Conservation (phyloP, 2,888 invertebrate species). For the Galeopsomyia nigrocyanea region DNA sequence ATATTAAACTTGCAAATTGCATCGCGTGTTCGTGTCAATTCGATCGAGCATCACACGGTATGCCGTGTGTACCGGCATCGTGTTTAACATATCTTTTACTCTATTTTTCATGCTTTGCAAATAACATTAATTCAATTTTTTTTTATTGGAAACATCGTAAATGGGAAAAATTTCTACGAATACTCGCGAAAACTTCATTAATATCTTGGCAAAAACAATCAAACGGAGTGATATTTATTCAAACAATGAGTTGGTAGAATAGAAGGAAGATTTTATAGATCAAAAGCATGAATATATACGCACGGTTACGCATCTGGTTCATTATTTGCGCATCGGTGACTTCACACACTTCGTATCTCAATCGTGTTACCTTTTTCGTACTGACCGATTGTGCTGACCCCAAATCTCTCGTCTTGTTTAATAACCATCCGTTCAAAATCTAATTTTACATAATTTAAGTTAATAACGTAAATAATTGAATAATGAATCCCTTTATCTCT, state of each 20-base stretch:
- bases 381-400: background rate
- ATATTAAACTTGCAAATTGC: slow-evolving; percentile 38
- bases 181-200: too few species aligned
- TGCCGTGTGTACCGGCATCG: background rate
- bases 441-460: too few species aligned
- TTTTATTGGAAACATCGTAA: too few species aligned
- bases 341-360: slow-evolving; percentile 24
- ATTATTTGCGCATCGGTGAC: slow-evolving; percentile 42
- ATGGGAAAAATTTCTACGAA: too few species aligned
- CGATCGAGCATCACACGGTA: background rate
- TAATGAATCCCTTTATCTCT: too few species aligned
- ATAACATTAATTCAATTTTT: too few species aligned
- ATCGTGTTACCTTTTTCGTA: slow-evolving; percentile 35
- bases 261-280: background rate
- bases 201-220: too few species aligned
- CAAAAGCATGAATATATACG: slow-evolving; percentile 1
- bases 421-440: too few species aligned
- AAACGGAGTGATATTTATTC: too few species aligned
- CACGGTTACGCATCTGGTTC: slow-evolving; percentile 43
- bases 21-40: slow-evolving; percentile 20
- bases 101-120: background rate
- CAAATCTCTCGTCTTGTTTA: background rate
- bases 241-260: too few species aligned
- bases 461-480: too few species aligned
- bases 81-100: background rate